Percentiles rank a stretch among this genome's conserved stretches.
phyloP scores from a whole-genome alignment of 2,797 vertebrate species.

The Champsocephalus esox region DNA sequence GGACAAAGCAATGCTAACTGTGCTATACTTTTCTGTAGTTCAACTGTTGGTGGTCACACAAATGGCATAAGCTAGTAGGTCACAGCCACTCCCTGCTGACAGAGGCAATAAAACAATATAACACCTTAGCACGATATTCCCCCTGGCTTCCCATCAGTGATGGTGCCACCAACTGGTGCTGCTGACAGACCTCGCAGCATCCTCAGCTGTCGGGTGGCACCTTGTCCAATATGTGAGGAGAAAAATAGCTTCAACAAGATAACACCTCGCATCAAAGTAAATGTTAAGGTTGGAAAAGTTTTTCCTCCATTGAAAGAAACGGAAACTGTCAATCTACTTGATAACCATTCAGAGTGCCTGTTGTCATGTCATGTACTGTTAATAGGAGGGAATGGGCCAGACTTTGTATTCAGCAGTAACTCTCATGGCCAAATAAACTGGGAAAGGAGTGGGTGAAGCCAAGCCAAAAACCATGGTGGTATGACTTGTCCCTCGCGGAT shows the following conservation, averaged over 20 bases:
- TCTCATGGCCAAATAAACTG: slow-evolving; percentile 8
- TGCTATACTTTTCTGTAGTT: not conserved
- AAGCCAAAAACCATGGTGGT: not conserved
- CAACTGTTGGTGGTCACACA: not conserved
- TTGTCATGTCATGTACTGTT: not conserved
- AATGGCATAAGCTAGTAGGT: not conserved
- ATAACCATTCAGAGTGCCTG: not conserved
- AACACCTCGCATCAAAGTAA: not conserved
- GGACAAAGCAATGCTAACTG: not conserved
- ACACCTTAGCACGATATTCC: slow-evolving; percentile 29
- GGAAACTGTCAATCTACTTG: not conserved
- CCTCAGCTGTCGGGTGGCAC: slow-evolving; percentile 22
- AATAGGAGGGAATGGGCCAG: not conserved
- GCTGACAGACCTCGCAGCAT: slow-evolving; percentile 21
- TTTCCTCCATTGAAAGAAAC: not conserved
- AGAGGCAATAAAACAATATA: slow-evolving; percentile 13
- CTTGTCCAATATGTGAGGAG: not conserved
- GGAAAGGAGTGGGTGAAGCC: not conserved
- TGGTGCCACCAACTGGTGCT: slow-evolving; percentile 24
- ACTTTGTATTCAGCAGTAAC: not conserved
- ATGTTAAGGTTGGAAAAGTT: not conserved
- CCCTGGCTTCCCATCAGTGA: slow-evolving; percentile 5
- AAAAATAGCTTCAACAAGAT: slow-evolving; percentile 1
- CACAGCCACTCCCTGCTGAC: not conserved
- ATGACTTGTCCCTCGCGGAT: not conserved